phyloP scores from a whole-genome alignment of 2,797 vertebrate species.

The Cygnus olor region DNA sequence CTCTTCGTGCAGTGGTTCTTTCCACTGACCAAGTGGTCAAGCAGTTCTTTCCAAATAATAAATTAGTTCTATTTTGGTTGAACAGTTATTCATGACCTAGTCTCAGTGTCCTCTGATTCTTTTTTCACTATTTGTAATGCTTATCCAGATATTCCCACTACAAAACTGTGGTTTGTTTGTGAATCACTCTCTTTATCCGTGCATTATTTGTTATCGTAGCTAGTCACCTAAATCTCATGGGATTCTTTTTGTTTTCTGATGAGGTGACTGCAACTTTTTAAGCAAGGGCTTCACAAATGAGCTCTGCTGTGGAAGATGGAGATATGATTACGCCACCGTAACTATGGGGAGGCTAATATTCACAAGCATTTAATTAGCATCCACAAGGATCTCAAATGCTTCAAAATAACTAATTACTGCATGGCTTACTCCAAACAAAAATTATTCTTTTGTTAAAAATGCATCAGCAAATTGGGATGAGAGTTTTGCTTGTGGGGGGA shows the following conservation, averaged over 20 bases:
- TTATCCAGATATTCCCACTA: background rate
- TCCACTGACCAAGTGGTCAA: background rate
- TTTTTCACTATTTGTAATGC: background rate
- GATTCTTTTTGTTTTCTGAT: slow-evolving; percentile 14
- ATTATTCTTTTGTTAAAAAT: background rate
- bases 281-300: background rate
- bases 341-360: slow-evolving; percentile 1
- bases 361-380: slow-evolving; percentile 40
- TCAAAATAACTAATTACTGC: slow-evolving; percentile 13
- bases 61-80: background rate
- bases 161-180: background rate
- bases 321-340: background rate
- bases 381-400: background rate
- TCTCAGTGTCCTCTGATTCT: background rate
- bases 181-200: background rate
- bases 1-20: background rate
- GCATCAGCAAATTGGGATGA: background rate
- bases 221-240: background rate
- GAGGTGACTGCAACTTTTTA: background rate
- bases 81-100: background rate
- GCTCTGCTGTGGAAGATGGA: slow-evolving; percentile 1
- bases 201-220: background rate
- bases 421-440: background rate
- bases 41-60: background rate
- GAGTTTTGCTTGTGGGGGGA: background rate